These are phyloP conservation scores for Anguilla obscura DNA, from an alignment of 2,797 vertebrate species.

Conservation along the genomic window DNA sequence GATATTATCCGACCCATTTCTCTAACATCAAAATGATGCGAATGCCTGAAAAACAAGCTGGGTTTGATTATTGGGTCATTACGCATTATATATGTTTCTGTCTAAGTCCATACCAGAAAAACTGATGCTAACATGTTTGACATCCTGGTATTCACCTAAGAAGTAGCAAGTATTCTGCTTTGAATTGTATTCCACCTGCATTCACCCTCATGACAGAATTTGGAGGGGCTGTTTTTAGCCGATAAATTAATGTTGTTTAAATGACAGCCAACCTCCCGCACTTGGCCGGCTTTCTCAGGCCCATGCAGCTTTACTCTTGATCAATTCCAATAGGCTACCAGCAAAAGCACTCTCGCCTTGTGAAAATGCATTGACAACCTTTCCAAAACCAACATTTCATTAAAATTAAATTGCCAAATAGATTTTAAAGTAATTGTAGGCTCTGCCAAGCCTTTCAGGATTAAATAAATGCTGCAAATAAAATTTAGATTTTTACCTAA, in stretches of 20 bases:
- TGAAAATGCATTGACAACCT: not conserved
- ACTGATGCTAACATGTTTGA: not conserved
- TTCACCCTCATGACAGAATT: not conserved
- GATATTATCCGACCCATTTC: not conserved
- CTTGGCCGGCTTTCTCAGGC: not conserved
- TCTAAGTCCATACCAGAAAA: not conserved
- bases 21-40: not conserved
- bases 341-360: not conserved
- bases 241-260: not conserved
- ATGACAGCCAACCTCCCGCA: not conserved
- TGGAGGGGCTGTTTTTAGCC: not conserved
- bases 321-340: not conserved
- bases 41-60: not conserved
- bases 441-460: not conserved
- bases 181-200: not conserved
- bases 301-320: not conserved
- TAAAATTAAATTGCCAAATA: not conserved
- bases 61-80: not conserved
- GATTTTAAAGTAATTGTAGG: not conserved
- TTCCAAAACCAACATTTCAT: not conserved
- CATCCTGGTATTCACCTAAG: not conserved
- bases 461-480: not conserved
- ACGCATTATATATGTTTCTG: not conserved
- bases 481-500: not conserved
- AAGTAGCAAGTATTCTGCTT: not conserved